phyloP scores from a whole-genome alignment of 2,797 vertebrate species.

The Aeoliscus strigatus region DNA sequence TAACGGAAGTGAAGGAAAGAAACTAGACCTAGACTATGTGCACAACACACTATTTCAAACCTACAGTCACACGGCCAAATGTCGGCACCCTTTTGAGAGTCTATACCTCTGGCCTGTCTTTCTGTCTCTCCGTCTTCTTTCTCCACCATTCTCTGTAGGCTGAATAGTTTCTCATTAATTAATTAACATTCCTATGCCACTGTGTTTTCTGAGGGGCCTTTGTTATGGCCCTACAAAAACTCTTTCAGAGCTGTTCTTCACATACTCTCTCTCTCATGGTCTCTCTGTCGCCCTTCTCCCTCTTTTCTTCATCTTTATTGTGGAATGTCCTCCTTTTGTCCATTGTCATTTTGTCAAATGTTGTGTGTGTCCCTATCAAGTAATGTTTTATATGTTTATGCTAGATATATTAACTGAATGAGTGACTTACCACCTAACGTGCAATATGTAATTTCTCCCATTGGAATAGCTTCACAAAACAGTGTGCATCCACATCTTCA shows the following conservation, averaged over 20 bases:
- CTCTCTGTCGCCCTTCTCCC: slow-evolving; percentile 24
- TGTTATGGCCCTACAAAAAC: slow-evolving; percentile 70
- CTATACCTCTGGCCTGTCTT: slow-evolving; percentile 15
- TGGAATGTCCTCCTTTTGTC: slow-evolving; percentile 39
- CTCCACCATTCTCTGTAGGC: slow-evolving; percentile 57
- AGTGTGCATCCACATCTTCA: too few relatives aligned
- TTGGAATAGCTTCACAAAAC: too few relatives aligned
- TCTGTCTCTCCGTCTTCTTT: slow-evolving; percentile 42
- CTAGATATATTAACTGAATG: too few relatives aligned
- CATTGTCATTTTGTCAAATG: slow-evolving; percentile 32
- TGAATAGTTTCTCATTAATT: slow-evolving; percentile 78
- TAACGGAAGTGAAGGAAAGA: too few relatives aligned
- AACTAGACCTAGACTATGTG: too few relatives aligned
- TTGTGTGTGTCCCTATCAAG: slow-evolving; percentile 18
- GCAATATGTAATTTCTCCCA: too few relatives aligned
- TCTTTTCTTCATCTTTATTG: slow-evolving; percentile 38
- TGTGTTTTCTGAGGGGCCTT: slow-evolving; percentile 75
- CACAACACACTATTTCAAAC: too few relatives aligned
- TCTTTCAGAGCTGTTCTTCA: slow-evolving; percentile 69
- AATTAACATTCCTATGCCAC: slow-evolving; percentile 77
- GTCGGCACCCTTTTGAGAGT: slow-evolving; percentile 19
- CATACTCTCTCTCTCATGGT: slow-evolving; percentile 56
- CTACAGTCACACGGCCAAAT: too few relatives aligned
- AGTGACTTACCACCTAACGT: too few relatives aligned
- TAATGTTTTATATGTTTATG: slow-evolving; percentile 8